These are phyloP conservation scores for Aleiodes alternator DNA, from an alignment of 2,888 invertebrate genomes.

Conservation along the genomic window DNA sequence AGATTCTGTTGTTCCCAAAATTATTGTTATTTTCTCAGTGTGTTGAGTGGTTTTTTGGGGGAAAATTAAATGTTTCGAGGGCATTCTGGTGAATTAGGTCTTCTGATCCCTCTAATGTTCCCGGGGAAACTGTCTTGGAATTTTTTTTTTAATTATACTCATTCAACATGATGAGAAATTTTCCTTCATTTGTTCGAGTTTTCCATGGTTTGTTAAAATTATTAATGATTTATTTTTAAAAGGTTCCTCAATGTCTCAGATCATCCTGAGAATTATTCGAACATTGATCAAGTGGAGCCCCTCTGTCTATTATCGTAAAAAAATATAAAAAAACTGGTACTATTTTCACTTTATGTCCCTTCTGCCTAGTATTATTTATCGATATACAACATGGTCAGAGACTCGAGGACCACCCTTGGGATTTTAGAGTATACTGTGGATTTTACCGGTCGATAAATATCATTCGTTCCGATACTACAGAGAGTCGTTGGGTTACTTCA, in stretches of 20 bases:
- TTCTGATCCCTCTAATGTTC: neutral
- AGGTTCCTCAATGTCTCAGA: no score
- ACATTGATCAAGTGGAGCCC: constrained; percentile 33
- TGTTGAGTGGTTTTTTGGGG: constrained; percentile 3
- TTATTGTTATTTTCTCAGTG: constrained; percentile 46
- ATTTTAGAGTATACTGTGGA: constrained; percentile 68
- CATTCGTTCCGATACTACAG: constrained; percentile 75
- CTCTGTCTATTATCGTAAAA: constrained; percentile 45
- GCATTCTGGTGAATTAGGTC: no score
- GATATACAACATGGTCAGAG: constrained; percentile 56
- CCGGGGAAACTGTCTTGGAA: neutral
- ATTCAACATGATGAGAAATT: constrained; percentile 1
- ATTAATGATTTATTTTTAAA: no score
- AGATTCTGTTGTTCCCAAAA: constrained; percentile 21
- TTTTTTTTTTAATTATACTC: constrained; percentile 13
- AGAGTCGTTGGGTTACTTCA: constrained; percentile 56
- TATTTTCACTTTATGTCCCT: constrained; percentile 66
- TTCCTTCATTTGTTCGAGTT: no score
- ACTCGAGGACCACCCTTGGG: constrained; percentile 72
- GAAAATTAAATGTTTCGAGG: no score
- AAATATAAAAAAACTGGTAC: constrained; percentile 49
- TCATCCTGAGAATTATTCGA: neutral
- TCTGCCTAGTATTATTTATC: constrained; percentile 65
- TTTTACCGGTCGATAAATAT: constrained; percentile 75
- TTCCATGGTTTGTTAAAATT: no score